Evolutionary conservation across 1,140 invertebrate genomes (phyloP), one percentile per base, ranked within the genome.

Genomic region (Pantala flavescens): DNA sequence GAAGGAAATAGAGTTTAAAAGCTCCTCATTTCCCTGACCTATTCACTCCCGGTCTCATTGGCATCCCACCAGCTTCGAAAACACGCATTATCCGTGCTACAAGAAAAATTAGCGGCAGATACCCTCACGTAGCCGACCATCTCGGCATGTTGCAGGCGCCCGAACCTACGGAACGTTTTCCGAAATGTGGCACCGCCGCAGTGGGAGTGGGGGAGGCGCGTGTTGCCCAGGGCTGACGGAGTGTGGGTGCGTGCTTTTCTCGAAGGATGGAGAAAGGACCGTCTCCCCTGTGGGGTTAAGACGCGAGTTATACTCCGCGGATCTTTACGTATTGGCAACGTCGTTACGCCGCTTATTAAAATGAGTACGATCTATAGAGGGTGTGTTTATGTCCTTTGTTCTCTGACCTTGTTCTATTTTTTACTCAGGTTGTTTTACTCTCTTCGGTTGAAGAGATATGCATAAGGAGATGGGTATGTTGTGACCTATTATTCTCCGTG

Each of bases 171-270:
- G 28, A 36, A 36, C 28, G 28, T 63, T 12, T 14, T 63, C 49
- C 12, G 49, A 63, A 21, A 63, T 63, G 49, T 77, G 73, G 74
- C 73, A 55, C 70, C 75, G 71, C 28, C 19, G 42, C 71, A 71
- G 71, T 75, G 43, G 76, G 75, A 78, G 79, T 74, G 73, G 78
- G 76, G 77, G 75, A 75, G 77, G 77, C 75, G 36, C 72, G 23
- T 23, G 28, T 24, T 76, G 72, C 71, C 23, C 24, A 43, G n/a
- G 70, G 72, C 23, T 16, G 72, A 70, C 43, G 72, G 70, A 23
- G 55, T 77, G 75, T 74, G 76, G 75, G 76, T 55, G 74, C 49
- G 49, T 19, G 49, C 49, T 63, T 63, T 63, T 63, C 49, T 63
- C 3, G 49, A 63, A 63, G 49, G 49, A 63, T 63, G 49, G 14